Base-by-base conservation (phyloP, 2,888 invertebrate genomes). In the Odontocolon sp. region DNA sequence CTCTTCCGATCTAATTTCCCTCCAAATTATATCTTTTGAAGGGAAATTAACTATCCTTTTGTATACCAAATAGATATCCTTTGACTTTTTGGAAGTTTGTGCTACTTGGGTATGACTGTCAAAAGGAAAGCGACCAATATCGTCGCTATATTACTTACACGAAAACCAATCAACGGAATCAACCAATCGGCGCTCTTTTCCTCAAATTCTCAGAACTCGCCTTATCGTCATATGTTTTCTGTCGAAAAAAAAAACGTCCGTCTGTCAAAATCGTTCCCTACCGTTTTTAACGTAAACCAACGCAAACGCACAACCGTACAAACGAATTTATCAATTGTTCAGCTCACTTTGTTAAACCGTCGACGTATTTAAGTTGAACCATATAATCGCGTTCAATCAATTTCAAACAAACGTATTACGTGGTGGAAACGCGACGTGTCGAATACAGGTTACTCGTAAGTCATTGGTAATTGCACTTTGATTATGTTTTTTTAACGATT, bases 151-250 rank as follows among this genome's bases (percentile, higher is more conserved):
- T 38, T 3, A 38, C 38, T 5, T 11, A 14, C 21, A 18, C 18
- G 31, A n/a, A 0, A 9, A 28, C 11, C 28, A 38, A 23, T n/a
- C 23, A 21, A 26, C 23, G 9, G 3, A 28, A 45, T 4, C 38
- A 23, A 9, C 61, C 61, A 61, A 61, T 45, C 2, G 14, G 18
- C 16, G 61, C 31, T 2, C 33, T 21, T 3, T 8, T 5, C 42
- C 5, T 36, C n/a, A 23, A 11, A 40, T 50, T 40, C 52, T 63
- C 47, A 14, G 47, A 68, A 63, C 63, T 63, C 50, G 63, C 63
- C 76, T 68, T 71, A 28, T 67, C 71, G 75, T 79, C 77, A 77
- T 72, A 79, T 79, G 78, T 73, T 72, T 77, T 72, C 54, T 38
- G 45, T 72, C 36, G 59, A 36, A 31, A 54, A 54, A 63, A 77